Evolutionary conservation across 2,113 vertebrate genomes (phyloP).

Genomic region (Muntiacus muntjak): DNA sequence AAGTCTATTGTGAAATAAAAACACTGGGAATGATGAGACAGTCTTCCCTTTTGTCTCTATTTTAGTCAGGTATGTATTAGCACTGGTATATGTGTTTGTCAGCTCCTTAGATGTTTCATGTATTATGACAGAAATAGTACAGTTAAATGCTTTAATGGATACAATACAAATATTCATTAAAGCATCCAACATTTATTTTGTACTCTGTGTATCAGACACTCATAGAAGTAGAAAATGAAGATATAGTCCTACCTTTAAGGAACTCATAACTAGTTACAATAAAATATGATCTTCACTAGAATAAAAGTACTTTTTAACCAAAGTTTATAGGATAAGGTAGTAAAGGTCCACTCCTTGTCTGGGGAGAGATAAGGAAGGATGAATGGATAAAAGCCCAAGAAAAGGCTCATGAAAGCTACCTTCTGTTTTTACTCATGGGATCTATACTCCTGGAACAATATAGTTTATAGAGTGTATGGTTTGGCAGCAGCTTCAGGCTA

Average conservation of each 20-base stretch:
- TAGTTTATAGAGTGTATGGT: background rate
- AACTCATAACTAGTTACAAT: background rate
- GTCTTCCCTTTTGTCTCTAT: background rate
- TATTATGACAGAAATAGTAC: background rate
- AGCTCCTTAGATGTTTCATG: background rate
- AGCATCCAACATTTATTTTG: background rate
- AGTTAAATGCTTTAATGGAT: background rate
- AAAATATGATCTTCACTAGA: background rate
- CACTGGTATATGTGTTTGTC: background rate
- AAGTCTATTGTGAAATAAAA: background rate
- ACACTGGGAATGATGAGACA: background rate
- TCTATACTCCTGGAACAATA: background rate
- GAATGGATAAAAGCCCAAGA: background rate
- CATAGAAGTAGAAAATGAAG: background rate
- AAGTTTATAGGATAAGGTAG: background rate
- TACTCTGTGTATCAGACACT: background rate
- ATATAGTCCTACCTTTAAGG: background rate
- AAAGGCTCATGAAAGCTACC: background rate
- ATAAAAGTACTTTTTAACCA: background rate
- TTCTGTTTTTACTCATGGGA: background rate
- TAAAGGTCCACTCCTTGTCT: background rate
- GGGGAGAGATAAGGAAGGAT: background rate
- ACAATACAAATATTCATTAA: background rate
- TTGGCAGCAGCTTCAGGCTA: background rate
- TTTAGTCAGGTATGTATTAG: background rate